Evolutionary conservation across 2,888 invertebrate genomes (phyloP).

Genomic region (Xestia xanthographa): DNA sequence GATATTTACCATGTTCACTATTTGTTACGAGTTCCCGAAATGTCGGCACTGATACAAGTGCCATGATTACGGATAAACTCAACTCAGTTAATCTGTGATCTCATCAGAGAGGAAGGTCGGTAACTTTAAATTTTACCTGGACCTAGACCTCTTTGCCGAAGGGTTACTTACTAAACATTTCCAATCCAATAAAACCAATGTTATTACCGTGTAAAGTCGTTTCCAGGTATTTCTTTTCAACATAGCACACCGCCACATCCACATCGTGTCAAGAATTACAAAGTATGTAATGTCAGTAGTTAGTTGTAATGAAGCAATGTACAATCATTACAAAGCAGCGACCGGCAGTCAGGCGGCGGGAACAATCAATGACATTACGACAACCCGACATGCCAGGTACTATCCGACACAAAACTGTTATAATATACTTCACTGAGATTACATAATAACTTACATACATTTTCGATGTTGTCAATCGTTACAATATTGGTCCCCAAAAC

Average conservation of each 20-base stretch:
- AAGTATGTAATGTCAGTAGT: constrained; percentile 23
- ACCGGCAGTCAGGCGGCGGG: constrained; percentile 18
- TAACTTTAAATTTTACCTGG: not conserved
- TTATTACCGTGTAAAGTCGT: not conserved
- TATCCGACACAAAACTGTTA: constrained; percentile 5
- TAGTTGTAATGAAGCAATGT: constrained; percentile 53
- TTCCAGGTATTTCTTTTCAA: constrained; percentile 8
- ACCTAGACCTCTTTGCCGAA: not conserved
- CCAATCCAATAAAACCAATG: not conserved
- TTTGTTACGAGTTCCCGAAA: not conserved
- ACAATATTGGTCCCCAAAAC: not conserved
- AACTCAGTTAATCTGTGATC: too few species aligned
- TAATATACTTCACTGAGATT: not conserved
- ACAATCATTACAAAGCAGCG: constrained; percentile 24
- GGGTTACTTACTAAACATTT: not conserved
- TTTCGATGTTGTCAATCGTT: not conserved
- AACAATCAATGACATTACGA: constrained; percentile 51
- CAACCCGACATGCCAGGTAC: constrained; percentile 39
- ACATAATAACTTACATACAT: not conserved
- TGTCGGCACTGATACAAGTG: not conserved
- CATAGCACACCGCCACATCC: not conserved
- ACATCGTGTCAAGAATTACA: constrained; percentile 33
- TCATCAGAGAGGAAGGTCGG: too few species aligned
- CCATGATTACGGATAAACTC: too few species aligned
- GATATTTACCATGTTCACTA: not conserved